phyloP scores from a whole-genome alignment of 2,888 invertebrate genomes.

The Cinara cedri region DNA sequence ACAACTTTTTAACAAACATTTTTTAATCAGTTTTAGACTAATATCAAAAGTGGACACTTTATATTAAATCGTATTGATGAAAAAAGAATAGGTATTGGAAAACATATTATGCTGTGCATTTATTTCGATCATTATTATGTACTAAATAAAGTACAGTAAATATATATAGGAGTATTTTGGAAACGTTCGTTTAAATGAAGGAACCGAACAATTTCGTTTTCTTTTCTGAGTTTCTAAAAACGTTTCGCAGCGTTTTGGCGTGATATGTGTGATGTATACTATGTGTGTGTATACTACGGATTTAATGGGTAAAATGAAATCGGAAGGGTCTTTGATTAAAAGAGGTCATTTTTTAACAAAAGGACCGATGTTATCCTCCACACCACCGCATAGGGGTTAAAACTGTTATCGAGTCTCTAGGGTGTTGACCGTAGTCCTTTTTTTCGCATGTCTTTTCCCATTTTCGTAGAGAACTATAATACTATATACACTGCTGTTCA shows the following conservation, averaged over 20 bases:
- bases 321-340: slow-evolving; percentile 50
- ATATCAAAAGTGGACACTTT: no score
- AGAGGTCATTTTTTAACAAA: slow-evolving; percentile 55
- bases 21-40: no score
- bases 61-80: no score
- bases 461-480: not conserved
- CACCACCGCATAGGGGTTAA: slow-evolving; percentile 22
- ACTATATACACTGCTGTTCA: not conserved
- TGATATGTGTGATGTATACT: not conserved
- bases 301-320: slow-evolving; percentile 33
- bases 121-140: no score
- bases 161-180: not conserved
- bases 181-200: not conserved
- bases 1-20: no score
- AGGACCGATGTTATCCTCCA: slow-evolving; percentile 46
- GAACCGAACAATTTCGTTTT: not conserved
- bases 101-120: no score
- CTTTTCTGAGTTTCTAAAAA: not conserved
- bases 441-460: slow-evolving; percentile 29
- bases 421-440: slow-evolving; percentile 47
- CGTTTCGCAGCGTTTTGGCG: not conserved
- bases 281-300: slow-evolving; percentile 2
- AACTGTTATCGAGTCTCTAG: slow-evolving; percentile 49
- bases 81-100: no score
- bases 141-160: not conserved